Evolutionary conservation across 2,797 vertebrate genomes (phyloP), one percentile per base, ranked within the genome.

Genomic region (Myotis findleyi): DNA sequence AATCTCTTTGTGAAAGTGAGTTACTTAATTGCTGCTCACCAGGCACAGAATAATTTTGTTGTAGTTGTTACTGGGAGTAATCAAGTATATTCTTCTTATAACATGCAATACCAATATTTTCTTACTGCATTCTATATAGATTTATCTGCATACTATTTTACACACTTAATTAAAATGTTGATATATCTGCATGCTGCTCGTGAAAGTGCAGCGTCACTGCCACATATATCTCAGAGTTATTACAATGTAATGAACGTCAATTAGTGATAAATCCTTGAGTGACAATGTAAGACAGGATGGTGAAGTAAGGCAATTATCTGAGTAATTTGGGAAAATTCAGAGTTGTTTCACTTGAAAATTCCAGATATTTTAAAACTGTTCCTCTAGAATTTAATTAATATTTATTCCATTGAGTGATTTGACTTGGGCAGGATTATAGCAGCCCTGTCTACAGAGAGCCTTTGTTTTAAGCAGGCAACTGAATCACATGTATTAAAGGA

Each of bases 251-350:
- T 77, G 38, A 93, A 38, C 18, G 47, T 92, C 71, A 73, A 30
- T 89, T 81, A 73, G 23, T 94, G 59, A 96, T 96, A 83, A 96
- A 93, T 92, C 25, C 59, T 93, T 77, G 59, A 86, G 53, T 13
- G 17, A 80, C 83, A 59, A 81, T 12, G 69, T 92, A 77, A 94
- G 94, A 68, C 10, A 68, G 79, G 57, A 79, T 88, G 53, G 72
- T 53, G 83, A 95, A 96, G 23, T 72, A 88, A 96, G 87, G 51
- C 80, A 96, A 80, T 92, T 96, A 88, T 51, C 66, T 81, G 89
- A 81, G 36, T 86, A 95, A 90, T 89, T 72, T 66, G 33, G 57
- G n/a, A 53, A 94, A 95, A 92, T 81, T 44, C 84, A 90, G 21
- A 79, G 77, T 62, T 75, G 10, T 86, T 91, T 93, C 62, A 11